Base-by-base conservation (phyloP, 2,113 vertebrate species). In the Peromyscus maniculatus region DNA sequence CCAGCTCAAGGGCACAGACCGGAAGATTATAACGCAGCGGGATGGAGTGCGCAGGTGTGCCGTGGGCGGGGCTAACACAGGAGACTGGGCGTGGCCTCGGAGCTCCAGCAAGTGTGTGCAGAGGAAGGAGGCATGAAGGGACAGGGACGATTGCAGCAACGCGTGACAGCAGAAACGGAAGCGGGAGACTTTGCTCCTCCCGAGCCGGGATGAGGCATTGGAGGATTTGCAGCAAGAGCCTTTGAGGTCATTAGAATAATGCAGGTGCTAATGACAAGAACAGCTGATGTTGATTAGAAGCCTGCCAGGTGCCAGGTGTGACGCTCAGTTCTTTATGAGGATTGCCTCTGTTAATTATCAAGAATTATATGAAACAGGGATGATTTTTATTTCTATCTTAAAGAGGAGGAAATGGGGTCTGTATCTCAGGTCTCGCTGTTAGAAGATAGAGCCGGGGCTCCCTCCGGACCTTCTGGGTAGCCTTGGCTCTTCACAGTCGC, bases 371-470 rank as follows among this genome's bases (percentile, higher is more conserved):
- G 1, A 74, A 39, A 39, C 57, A 91, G 43, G 49, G 55, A 5
- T 77, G 64, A 9, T 87, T 93, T 39, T 59, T 86, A 82, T 91
- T 83, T 95, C 55, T 84, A 0, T 95, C 94, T 83, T 90, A 91
- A 94, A 89, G 71, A 49, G 33, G 74, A 75, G 31, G 72, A 89
- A 90, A 87, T 2, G 4, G 19, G 72, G 64, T 52, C 33, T 74
- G 86, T 36, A 69, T 72, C 31, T 57, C 9, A 66, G 64, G 16
- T 55, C 72, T 87, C 62, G 62, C 7, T 75, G 67, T 62, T 67
- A 10, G n/a, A 72, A 74, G 66, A 52, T 36, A 24, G 87, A 94
- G 75, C 52, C 87, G 24, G 69, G 69, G 67, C 5, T 87, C 22
- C 46, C 1, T 13, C 36, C 46, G 78, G 91, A 22, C 36, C 36